phyloP scores from a whole-genome alignment of 2,888 invertebrate genomes.

The Hirtodrosophila cameraria region DNA sequence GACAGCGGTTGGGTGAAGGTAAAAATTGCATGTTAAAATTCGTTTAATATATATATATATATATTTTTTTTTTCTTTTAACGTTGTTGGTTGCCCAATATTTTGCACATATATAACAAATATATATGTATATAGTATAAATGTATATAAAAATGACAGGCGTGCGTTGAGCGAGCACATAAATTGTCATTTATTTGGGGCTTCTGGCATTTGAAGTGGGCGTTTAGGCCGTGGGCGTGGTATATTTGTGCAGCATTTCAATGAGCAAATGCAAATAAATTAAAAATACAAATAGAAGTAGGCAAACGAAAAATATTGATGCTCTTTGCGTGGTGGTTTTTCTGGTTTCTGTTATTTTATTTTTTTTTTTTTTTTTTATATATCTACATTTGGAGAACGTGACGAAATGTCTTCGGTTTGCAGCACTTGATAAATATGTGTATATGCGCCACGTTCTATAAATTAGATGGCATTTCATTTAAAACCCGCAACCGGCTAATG shows the following conservation, averaged over 20 bases:
- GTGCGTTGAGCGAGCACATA: constrained; percentile 45
- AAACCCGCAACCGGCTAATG: constrained; percentile 48
- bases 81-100: constrained; percentile 38
- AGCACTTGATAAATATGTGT: constrained; percentile 58
- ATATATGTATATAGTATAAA: not conserved
- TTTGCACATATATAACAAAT: constrained; percentile 24
- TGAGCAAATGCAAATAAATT: constrained; percentile 77
- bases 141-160: constrained; percentile 51
- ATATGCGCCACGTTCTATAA: constrained; percentile 56
- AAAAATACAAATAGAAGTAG: constrained; percentile 68
- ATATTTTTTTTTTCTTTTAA: constrained; percentile 11
- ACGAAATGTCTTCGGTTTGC: constrained; percentile 62
- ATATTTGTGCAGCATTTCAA: constrained; percentile 75
- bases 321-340: constrained; percentile 41
- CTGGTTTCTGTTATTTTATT: constrained; percentile 2
- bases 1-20: constrained; percentile 48
- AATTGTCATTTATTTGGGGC: constrained; percentile 74
- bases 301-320: constrained; percentile 69
- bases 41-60: constrained; percentile 70
- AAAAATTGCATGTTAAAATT: constrained; percentile 77
- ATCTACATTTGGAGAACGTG: constrained; percentile 62
- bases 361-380: constrained; percentile 37
- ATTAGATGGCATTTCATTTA: constrained; percentile 70
- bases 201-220: constrained; percentile 51
- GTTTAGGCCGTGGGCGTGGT: constrained; percentile 21